Base-by-base conservation (phyloP, 2,888 invertebrate species). In the Dendrolimus houi region DNA sequence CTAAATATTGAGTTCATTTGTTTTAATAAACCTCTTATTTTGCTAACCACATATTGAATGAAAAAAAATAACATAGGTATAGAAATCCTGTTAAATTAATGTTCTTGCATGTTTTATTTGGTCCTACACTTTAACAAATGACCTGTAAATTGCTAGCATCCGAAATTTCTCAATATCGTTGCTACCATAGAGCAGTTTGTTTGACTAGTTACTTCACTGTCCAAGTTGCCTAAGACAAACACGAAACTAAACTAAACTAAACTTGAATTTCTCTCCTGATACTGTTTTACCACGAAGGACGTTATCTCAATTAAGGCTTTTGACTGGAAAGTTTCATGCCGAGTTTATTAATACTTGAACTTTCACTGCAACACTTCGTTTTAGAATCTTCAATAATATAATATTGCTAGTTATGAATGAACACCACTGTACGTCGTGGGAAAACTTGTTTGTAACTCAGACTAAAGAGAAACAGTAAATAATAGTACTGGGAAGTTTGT, bases 211-310 rank as follows among this genome's bases (percentile, higher is more conserved):
- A 83, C 80, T 83, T 79, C 74, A 73, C 79, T 80, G 83, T 80
- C 85, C 81, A 85, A 85, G 76, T 87, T 82, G 75, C 75, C 74
- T 74, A 79, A 85, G 85, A 83, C 81, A 87, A 87, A 87, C 81
- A 84, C 72, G 75, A 78, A 83, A 85, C 83, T 81, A n/a, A n/a
- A n/a, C n/a, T n/a, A n/a, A n/a, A 75, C 75, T 76, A 75, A 83
- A 84, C 78, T 86, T 76, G 62, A 66, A 74, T 72, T 69, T 68
- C 64, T 70, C 70, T 70, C 62, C 66, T 67, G 68, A 70, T 73
- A 67, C 72, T 68, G 64, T 63, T 52, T 56, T 55, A 69, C 72
- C 77, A 72, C 75, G 72, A 72, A 78, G 69, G 69, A 73, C 78
- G 75, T 77, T 80, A 80, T 84, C 84, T 85, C 85, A 84, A 85